Evolutionary conservation across 2,797 vertebrate species (phyloP), one percentile per base, ranked within the genome.

Genomic region (Intellagama lesueurii): DNA sequence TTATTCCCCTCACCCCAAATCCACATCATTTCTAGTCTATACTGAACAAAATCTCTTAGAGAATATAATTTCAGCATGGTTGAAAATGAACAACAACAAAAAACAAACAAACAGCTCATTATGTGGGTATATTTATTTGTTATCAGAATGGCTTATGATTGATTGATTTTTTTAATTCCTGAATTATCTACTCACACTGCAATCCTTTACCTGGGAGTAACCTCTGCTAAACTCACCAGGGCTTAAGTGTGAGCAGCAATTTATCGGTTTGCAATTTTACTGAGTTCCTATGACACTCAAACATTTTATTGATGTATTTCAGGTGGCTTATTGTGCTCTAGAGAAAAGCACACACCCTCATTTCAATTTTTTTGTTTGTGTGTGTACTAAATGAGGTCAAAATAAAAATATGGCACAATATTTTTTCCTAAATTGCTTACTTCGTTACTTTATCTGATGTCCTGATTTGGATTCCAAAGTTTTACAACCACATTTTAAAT

Each of bases 121-220:
- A 72, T 64, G 87, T 90, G 24, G 92, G 91, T 95, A 94, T 92
- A 60, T 6, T 6, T 80, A 86, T 90, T 93, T 89, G 26, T 0
- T 91, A 94, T 84, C 6, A 77, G 32, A 92, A 93, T 87, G 92
- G 90, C 91, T 89, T 92, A 89, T 91, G 88, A 84, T 75, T 3
- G 70, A 92, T 92, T 82, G 87, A 84, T 89, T 91, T 90, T 84
- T 90, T 88, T 1, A 40, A 90, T 88, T 93, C 32, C 2, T 89
- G 85, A 91, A 91, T 52, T 94, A 87, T 75, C 17, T 35, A 78
- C 90, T 88, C 92, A 90, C 24, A n/a, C 49, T 56, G 49, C 4
- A 52, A 8, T 77, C 40, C 7, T 52, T 75, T 40, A 75, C 6
- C 30, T 40, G 1, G 32, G 72, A 75, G 52, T n/a, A 40, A 75